phyloP scores from a whole-genome alignment of 2,888 invertebrate genomes.

The Neuroscelio doddi region DNA sequence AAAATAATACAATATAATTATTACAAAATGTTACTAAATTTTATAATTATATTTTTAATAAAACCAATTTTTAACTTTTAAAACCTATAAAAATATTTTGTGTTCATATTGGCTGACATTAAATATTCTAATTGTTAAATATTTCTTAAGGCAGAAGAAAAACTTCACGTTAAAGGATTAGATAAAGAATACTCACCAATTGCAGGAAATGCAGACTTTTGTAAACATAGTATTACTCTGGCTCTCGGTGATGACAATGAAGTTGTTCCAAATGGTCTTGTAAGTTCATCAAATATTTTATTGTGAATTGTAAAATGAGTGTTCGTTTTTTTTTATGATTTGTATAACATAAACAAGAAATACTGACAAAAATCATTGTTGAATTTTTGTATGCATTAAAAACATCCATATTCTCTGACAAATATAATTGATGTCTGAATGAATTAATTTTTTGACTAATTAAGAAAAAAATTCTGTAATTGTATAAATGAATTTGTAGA shows the following conservation, averaged over 20 bases:
- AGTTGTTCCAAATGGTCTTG: conserved; percentile 80
- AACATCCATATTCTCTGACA: too few relatives aligned
- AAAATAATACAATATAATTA: too few relatives aligned
- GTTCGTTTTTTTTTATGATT: background rate
- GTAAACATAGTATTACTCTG: conserved; percentile 86
- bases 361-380: conserved; percentile 2
- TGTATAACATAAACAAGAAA: background rate
- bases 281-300: conserved; percentile 73
- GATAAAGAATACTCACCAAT: conserved; percentile 98
- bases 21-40: background rate
- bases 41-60: conserved; percentile 2
- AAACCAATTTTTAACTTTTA: too few relatives aligned
- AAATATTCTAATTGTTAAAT: too few relatives aligned
- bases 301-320: background rate
- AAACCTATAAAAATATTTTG: too few relatives aligned
- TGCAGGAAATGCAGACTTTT: conserved; percentile 88
- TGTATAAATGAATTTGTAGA: conserved; percentile 70
- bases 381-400: conserved; percentile 16
- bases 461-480: background rate
- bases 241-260: conserved; percentile 88
- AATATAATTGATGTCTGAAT: too few relatives aligned
- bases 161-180: conserved; percentile 78
- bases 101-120: too few relatives aligned
- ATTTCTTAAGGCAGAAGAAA: conserved; percentile 84
- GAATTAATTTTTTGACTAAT: conserved; percentile 2